Conservation (phyloP, 1,140 invertebrate genomes). For the Ceratosolen fusciceps region DNA sequence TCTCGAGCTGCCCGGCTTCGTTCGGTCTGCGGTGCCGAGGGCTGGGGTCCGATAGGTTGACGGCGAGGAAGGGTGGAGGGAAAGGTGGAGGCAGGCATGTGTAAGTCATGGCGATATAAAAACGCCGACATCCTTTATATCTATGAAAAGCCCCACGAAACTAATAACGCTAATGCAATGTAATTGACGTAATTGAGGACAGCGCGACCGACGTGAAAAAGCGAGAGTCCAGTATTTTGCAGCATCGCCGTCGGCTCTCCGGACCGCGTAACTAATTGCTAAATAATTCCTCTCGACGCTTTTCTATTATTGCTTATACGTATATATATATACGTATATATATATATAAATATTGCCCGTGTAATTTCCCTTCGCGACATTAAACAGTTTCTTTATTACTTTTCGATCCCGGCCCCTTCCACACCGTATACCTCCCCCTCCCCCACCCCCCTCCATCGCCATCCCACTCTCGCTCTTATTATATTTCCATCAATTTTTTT, state of each 20-base stretch:
- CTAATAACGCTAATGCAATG: slow-evolving; percentile 65
- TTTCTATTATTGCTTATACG: not conserved
- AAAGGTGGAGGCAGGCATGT: not conserved
- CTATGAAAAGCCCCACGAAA: slow-evolving; percentile 47
- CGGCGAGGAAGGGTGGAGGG: not conserved
- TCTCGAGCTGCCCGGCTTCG: not conserved
- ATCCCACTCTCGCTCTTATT: too few species aligned
- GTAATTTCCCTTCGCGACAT: not conserved
- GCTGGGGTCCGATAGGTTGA: not conserved
- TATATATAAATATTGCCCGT: too few species aligned
- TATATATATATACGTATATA: too few species aligned
- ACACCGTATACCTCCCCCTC: too few species aligned
- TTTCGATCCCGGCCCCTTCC: not conserved
- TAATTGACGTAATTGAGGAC: slow-evolving; percentile 63
- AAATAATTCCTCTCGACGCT: slow-evolving; percentile 23
- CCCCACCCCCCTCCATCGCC: too few species aligned
- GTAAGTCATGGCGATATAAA: slow-evolving; percentile 24
- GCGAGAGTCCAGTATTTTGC: not conserved
- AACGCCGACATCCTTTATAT: slow-evolving; percentile 23
- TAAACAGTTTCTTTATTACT: not conserved
- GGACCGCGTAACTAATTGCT: slow-evolving; percentile 12
- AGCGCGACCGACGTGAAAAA: slow-evolving; percentile 17
- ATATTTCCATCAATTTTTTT: not conserved
- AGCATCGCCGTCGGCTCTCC: not conserved
- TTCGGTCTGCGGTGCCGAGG: not conserved